These are phyloP conservation scores for Diogma glabrata DNA, from an alignment of 2,888 invertebrate species.

Conservation along the genomic window DNA sequence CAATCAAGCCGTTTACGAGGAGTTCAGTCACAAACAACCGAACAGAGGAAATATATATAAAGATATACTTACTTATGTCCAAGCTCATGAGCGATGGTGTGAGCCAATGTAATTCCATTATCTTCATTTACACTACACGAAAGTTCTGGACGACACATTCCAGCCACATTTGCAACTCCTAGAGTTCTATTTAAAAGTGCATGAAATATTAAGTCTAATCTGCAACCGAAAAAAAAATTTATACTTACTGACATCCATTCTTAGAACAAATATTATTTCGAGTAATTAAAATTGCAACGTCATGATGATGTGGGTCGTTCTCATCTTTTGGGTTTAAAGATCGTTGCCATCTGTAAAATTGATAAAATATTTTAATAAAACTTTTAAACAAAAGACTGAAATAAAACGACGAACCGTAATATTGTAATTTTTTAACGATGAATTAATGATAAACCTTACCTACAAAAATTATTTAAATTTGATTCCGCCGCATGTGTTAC, in stretches of 20 bases:
- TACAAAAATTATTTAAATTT: conserved; percentile 74
- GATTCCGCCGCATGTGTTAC: conserved; percentile 71
- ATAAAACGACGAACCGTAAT: conserved; percentile 8
- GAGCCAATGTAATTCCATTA: conserved; percentile 76
- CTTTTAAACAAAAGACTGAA: conserved; percentile 10
- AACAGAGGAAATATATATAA: too few relatives aligned
- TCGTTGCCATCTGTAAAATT: conserved; percentile 53
- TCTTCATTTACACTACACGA: conserved; percentile 88
- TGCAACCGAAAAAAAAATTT: conserved; percentile 9
- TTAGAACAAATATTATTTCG: conserved; percentile 61
- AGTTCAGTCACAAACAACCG: too few relatives aligned
- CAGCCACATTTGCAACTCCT: conserved; percentile 80
- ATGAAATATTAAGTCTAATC: neutral
- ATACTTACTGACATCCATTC: conserved; percentile 34
- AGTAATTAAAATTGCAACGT: conserved; percentile 78
- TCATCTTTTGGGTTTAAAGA: conserved; percentile 62
- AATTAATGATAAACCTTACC: conserved; percentile 26
- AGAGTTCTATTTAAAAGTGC: conserved; percentile 49
- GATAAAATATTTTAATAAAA: conserved; percentile 10
- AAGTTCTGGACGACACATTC: conserved; percentile 74
- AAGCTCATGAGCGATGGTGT: conserved; percentile 82
- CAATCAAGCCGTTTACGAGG: too few relatives aligned
- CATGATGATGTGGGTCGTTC: conserved; percentile 76
- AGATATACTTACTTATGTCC: conserved; percentile 80
- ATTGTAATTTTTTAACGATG: neutral